A percentile compares a stretch with the other conserved stretches of the same genome.
Conservation (phyloP, 2,888 invertebrate genomes). For the Pyrochroa serraticornis region DNA sequence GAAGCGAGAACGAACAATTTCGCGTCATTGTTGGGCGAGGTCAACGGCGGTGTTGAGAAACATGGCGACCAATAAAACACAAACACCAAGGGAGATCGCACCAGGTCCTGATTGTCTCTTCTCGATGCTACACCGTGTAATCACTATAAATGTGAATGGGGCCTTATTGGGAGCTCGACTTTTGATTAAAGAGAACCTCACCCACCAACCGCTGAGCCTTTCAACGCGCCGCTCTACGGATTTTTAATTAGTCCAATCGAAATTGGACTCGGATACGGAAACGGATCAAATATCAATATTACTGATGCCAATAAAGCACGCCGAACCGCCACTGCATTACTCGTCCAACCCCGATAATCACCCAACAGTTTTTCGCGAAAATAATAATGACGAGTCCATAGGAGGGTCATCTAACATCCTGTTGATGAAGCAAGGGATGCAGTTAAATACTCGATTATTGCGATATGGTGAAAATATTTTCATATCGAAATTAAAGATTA, state of each 20-base stretch:
- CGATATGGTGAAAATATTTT: no score
- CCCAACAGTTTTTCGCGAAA: no score
- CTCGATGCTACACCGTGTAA: slow-evolving; percentile 33
- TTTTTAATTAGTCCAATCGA: slow-evolving; percentile 24
- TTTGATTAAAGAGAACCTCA: slow-evolving; percentile 22
- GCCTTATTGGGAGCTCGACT: slow-evolving; percentile 19
- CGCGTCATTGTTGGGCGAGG: slow-evolving; percentile 30
- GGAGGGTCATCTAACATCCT: no score
- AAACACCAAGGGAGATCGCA: slow-evolving; percentile 31
- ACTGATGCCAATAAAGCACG: no score
- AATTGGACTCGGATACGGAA: neutral
- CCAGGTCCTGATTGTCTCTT: slow-evolving; percentile 30
- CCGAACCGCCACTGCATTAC: no score
- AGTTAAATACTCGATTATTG: no score
- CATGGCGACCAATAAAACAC: slow-evolving; percentile 34
- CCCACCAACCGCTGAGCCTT: slow-evolving; percentile 8
- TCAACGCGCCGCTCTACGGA: neutral
- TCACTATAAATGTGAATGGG: slow-evolving; percentile 34
- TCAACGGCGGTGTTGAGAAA: slow-evolving; percentile 29
- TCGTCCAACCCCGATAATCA: no score
- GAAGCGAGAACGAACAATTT: slow-evolving; percentile 29
- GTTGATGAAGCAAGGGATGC: no score
- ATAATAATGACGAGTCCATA: no score
- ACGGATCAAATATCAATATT: no score
- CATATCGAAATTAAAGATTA: no score